Percentiles rank a stretch among this genome's conserved stretches.
Conservation (phyloP, 2,888 invertebrate species). For the Crossocerus cetratus region DNA sequence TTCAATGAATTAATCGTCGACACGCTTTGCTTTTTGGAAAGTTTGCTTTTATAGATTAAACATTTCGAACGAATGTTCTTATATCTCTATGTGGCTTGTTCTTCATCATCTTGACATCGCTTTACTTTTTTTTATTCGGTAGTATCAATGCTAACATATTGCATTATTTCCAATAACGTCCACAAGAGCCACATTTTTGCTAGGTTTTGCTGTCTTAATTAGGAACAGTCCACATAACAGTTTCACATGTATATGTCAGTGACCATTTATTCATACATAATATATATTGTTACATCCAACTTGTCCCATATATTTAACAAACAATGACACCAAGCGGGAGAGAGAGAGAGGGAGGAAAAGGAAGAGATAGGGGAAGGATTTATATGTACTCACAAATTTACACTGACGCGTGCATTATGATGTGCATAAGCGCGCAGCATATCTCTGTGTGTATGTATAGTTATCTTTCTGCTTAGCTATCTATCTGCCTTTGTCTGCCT, state of each 20-base stretch:
- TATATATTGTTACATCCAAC: conserved; percentile 69
- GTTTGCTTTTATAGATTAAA: conserved; percentile 52
- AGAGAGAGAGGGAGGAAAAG: background rate
- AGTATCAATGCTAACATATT: conserved; percentile 41
- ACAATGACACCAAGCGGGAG: conserved; percentile 32
- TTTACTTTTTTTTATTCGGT: conserved; percentile 62
- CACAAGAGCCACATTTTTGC: conserved; percentile 12
- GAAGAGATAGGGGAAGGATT: background rate
- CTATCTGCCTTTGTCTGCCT: background rate
- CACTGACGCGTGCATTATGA: conserved; percentile 1
- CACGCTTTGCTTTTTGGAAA: conserved; percentile 6
- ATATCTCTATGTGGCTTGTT: conserved; percentile 73
- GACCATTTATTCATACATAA: conserved; percentile 72
- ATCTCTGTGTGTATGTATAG: background rate
- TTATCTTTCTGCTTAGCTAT: background rate
- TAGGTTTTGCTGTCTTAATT: conserved; percentile 28
- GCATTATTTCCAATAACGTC: conserved; percentile 37
- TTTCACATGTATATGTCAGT: conserved; percentile 65
- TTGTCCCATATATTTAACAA: conserved; percentile 60
- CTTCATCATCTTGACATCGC: conserved; percentile 65
- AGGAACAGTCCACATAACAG: conserved; percentile 71
- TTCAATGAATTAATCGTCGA: too few relatives aligned
- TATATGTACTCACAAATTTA: conserved; percentile 2
- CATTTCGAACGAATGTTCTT: conserved; percentile 68
- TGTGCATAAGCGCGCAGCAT: background rate